Evolutionary conservation across 2,797 vertebrate species (phyloP).

Genomic region (Typhlichthys eigenmanni): DNA sequence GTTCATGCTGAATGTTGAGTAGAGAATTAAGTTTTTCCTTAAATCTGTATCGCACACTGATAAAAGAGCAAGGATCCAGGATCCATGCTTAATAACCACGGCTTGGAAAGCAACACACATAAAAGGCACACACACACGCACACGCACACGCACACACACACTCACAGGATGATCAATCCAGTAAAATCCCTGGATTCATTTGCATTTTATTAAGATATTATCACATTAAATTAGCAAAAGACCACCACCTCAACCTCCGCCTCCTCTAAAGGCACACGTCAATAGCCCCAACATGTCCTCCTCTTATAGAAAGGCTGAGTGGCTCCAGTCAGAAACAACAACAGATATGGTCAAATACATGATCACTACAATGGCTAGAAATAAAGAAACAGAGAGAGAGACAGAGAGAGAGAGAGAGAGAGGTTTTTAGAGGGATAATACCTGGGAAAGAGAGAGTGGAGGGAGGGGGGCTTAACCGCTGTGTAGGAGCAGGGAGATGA

Average conservation of each 20-base stretch:
- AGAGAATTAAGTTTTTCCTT: no score
- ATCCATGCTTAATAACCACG: conserved; percentile 1
- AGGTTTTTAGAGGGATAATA: neutral
- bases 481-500: neutral
- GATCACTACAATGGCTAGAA: conserved; percentile 76
- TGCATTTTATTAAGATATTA: conserved; percentile 88
- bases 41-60: conserved; percentile 13
- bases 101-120: conserved; percentile 17
- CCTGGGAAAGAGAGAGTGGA: neutral
- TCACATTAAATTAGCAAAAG: conserved; percentile 83
- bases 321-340: conserved; percentile 78
- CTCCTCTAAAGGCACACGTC: conserved; percentile 50
- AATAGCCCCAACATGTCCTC: neutral
- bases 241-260: conserved; percentile 41
- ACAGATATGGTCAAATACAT: conserved; percentile 80
- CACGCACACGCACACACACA: conserved; percentile 26
- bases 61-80: conserved; percentile 16
- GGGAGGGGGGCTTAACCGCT: neutral
- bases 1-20: neutral
- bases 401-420: conserved; percentile 3
- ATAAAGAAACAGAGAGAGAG: conserved; percentile 9
- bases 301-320: conserved; percentile 69
- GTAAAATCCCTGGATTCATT: conserved; percentile 95
- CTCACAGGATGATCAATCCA: conserved; percentile 66
- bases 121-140: conserved; percentile 30